phyloP scores from a whole-genome alignment of 2,113 vertebrate species.

The Lamprologus lemairii region DNA sequence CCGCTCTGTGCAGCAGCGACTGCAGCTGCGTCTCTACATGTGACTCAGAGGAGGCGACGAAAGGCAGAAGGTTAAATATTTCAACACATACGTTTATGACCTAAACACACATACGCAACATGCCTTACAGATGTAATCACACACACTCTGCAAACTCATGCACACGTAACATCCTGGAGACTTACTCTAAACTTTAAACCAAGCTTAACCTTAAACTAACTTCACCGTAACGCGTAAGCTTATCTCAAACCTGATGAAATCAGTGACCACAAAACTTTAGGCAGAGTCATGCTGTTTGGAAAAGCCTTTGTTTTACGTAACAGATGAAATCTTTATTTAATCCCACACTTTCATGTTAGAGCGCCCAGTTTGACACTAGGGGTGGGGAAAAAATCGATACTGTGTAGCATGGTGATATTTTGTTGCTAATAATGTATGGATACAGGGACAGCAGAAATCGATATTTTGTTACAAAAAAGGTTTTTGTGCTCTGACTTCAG shows the following conservation, averaged over 20 bases:
- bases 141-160: background rate
- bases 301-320: background rate
- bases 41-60: background rate
- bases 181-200: background rate
- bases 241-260: background rate
- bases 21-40: background rate
- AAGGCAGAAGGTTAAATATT: background rate
- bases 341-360: background rate
- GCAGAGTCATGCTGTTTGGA: fast-evolving
- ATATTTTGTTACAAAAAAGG: too few species aligned
- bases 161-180: background rate
- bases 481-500: too few species aligned
- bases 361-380: too few species aligned
- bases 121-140: background rate
- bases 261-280: background rate
- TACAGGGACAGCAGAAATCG: too few species aligned
- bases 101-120: background rate
- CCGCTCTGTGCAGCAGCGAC: fast-evolving
- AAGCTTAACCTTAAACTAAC: background rate
- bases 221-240: fast-evolving
- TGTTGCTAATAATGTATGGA: too few species aligned
- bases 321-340: background rate
- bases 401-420: fast-evolving
- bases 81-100: background rate
- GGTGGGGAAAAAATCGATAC: too few species aligned